Conservation (phyloP, 1,140 invertebrate species). For the Habropoda laboriosa region DNA sequence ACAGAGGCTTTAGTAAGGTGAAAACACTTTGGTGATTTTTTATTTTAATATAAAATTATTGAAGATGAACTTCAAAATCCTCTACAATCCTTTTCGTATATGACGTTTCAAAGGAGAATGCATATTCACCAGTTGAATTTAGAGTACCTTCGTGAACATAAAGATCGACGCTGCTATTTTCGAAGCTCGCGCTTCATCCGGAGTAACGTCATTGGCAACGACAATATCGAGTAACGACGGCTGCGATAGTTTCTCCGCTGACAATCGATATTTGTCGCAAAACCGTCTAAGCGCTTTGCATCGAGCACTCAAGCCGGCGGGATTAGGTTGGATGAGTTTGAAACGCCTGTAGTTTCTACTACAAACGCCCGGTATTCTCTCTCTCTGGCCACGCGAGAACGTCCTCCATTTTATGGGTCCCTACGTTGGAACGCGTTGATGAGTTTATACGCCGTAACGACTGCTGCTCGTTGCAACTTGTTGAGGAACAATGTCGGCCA, state of each 20-base stretch:
- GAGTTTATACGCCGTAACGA: conserved; percentile 48
- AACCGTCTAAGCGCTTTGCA: conserved; percentile 55
- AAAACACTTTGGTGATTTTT: too few species aligned
- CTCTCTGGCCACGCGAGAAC: not conserved
- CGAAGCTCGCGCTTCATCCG: too few species aligned
- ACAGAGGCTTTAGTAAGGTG: too few species aligned
- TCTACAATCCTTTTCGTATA: too few species aligned
- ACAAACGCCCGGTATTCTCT: not conserved
- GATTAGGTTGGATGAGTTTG: conserved; percentile 56
- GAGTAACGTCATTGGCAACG: not conserved
- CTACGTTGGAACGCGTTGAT: conserved; percentile 15
- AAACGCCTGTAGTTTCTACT: conserved; percentile 32
- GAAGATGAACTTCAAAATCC: too few species aligned
- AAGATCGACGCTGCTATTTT: too few species aligned
- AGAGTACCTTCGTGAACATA: too few species aligned
- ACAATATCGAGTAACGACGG: conserved; percentile 19
- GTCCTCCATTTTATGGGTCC: conserved; percentile 33
- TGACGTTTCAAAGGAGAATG: too few species aligned
- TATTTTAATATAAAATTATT: too few species aligned
- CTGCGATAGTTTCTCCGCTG: conserved; percentile 29
- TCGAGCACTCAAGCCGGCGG: conserved; percentile 37
- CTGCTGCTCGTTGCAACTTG: conserved; percentile 50
- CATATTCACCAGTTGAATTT: too few species aligned
- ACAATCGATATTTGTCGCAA: conserved; percentile 53
- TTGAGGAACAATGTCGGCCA: conserved; percentile 43